Conservation (phyloP, 2,888 invertebrate species). For the Spatulosminthurus flaviceps region DNA sequence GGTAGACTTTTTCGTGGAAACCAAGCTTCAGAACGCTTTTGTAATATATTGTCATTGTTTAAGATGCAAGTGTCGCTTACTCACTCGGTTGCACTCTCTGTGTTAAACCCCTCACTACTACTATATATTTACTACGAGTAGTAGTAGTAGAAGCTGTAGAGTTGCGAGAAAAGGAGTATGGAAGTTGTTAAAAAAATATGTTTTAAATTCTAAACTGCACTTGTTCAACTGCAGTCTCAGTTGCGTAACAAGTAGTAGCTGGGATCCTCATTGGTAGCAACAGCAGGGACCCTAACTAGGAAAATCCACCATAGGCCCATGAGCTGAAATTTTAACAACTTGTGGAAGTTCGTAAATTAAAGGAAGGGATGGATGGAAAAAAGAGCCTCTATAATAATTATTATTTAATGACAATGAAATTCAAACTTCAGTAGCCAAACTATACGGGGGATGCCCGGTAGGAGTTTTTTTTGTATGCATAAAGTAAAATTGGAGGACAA, state of each 20-base stretch:
- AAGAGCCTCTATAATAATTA: background rate
- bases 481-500: no score
- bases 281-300: conserved; percentile 11
- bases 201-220: conserved; percentile 18
- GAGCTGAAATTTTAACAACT: conserved; percentile 1
- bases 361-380: background rate
- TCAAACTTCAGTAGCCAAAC: background rate
- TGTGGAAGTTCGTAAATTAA: conserved; percentile 8
- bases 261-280: conserved; percentile 1
- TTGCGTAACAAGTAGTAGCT: conserved; percentile 2
- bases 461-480: background rate
- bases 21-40: background rate
- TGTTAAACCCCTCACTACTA: background rate
- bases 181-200: background rate
- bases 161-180: no score
- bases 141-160: no score
- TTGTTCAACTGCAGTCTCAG: conserved; percentile 11
- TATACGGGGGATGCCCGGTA: background rate
- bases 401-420: conserved; percentile 14
- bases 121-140: background rate
- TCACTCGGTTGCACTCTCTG: conserved; percentile 6
- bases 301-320: background rate
- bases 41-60: conserved; percentile 18
- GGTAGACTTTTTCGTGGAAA: conserved; percentile 16
- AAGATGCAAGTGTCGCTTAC: conserved; percentile 18